phyloP scores from a whole-genome alignment of 2,797 vertebrate genomes.

The Crocidura indochinensis region DNA sequence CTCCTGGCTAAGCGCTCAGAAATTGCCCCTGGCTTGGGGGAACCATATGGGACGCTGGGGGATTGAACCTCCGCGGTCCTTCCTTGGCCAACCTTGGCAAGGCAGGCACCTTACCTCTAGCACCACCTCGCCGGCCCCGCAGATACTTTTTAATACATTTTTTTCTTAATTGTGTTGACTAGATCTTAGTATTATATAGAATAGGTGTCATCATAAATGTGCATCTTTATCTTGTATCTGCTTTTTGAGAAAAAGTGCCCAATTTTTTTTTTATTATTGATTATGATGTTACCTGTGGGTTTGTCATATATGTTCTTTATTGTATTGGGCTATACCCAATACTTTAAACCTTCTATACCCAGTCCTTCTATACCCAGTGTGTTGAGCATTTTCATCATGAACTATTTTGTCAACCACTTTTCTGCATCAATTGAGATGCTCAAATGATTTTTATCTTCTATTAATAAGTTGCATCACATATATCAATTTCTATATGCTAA shows the following conservation, averaged over 20 bases:
- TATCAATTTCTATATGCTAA: neutral
- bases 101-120: too few species aligned
- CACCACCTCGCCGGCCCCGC: too few species aligned
- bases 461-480: neutral
- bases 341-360: neutral
- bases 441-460: conserved; percentile 15
- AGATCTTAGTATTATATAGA: neutral
- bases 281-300: neutral
- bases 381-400: neutral
- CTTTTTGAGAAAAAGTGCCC: conserved; percentile 5
- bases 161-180: neutral
- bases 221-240: neutral
- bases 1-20: too few species aligned
- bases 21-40: too few species aligned
- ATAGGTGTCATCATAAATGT: neutral
- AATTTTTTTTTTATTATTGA: neutral
- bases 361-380: neutral
- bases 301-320: neutral
- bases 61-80: too few species aligned
- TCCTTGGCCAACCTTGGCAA: too few species aligned
- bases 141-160: neutral
- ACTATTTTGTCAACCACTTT: neutral
- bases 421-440: conserved; percentile 13
- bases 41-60: too few species aligned
- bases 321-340: neutral